Percentiles rank a stretch among this genome's conserved stretches.
Evolutionary conservation across 2,113 vertebrate species (phyloP).

Genomic region (Acanthochromis polyacanthus): DNA sequence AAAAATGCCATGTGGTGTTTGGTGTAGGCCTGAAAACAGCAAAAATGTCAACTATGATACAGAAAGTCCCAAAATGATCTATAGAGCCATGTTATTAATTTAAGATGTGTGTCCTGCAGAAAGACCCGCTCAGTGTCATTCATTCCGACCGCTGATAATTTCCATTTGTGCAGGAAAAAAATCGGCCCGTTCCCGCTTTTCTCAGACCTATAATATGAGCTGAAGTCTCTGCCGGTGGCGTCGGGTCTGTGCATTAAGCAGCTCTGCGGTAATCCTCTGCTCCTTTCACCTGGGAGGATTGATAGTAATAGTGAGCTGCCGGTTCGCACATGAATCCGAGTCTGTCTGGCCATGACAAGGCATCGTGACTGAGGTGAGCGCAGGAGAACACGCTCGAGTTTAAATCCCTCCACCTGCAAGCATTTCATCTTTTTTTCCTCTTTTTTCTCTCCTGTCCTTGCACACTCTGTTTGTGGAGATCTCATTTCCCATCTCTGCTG

Average conservation of each 20-base stretch:
- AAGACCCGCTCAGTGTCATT: no score
- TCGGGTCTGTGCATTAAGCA: conserved; percentile 17
- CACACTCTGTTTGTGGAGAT: conserved; percentile 1
- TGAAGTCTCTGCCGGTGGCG: not conserved
- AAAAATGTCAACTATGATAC: no score
- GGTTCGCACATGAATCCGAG: conserved; percentile 38
- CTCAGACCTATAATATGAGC: no score
- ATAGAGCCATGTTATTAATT: no score
- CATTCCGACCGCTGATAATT: not conserved
- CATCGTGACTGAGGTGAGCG: conserved; percentile 59
- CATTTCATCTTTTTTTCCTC: not conserved
- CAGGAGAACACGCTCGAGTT: conserved; percentile 48
- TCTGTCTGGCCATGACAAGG: conserved; percentile 25
- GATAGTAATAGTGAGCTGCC: conserved; percentile 53
- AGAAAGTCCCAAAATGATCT: no score
- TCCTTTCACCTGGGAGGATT: conserved; percentile 60
- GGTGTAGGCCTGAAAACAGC: no score
- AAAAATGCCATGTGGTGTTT: no score
- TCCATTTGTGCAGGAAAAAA: not conserved
- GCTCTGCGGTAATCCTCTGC: conserved; percentile 56
- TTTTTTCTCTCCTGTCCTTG: not conserved
- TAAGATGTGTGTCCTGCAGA: no score
- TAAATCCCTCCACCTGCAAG: conserved; percentile 12
- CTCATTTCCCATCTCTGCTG: conserved; percentile 6
- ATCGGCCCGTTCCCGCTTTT: not conserved